Conservation (phyloP, 1,140 invertebrate genomes). For the Ruditapes philippinarum region DNA sequence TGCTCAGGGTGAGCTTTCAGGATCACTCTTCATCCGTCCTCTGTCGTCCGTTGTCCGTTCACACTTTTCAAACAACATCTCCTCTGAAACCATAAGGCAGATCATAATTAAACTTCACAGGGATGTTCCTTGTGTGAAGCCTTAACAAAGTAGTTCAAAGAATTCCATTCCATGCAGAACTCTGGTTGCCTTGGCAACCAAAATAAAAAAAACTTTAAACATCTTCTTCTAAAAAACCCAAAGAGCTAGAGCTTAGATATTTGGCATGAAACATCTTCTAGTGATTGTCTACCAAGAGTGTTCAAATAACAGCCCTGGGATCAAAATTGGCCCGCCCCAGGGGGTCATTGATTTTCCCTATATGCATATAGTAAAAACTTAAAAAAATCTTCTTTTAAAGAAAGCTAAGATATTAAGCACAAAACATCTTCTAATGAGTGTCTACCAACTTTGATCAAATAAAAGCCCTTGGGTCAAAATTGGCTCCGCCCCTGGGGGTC, state of each 20-base stretch:
- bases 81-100: too few species aligned
- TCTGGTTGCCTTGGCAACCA: conserved; percentile 14
- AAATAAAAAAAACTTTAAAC: background rate
- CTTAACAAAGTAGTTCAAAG: conserved; percentile 1
- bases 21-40: too few species aligned
- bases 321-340: background rate
- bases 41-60: too few species aligned
- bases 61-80: too few species aligned
- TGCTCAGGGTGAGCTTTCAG: too few species aligned
- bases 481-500: background rate
- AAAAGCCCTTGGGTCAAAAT: too few species aligned
- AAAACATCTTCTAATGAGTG: too few species aligned
- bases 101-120: too few species aligned
- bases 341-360: background rate
- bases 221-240: background rate
- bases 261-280: background rate
- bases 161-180: conserved; percentile 17
- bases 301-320: background rate
- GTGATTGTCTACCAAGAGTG: background rate
- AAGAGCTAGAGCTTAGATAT: background rate
- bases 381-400: too few species aligned
- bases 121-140: background rate
- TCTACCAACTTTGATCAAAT: too few species aligned
- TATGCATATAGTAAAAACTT: background rate
- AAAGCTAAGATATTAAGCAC: too few species aligned